phyloP scores from a whole-genome alignment of 2,113 vertebrate species.

The Edolisoma coerulescens region DNA sequence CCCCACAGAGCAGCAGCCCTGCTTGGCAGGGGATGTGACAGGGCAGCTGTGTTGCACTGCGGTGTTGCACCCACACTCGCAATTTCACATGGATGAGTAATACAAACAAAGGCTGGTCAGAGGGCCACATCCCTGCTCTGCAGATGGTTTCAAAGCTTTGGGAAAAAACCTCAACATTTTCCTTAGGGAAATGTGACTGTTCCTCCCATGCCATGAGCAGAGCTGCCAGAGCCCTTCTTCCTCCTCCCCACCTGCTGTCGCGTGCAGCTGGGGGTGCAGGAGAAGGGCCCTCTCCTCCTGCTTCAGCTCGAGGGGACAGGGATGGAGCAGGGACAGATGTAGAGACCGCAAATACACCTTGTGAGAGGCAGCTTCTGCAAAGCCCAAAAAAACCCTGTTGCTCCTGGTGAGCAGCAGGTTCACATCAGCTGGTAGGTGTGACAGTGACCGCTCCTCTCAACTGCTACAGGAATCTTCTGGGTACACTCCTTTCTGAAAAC shows the following conservation, averaged over 20 bases:
- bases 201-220: neutral
- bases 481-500: neutral
- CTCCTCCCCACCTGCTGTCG: neutral
- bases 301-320: neutral
- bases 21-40: rapidly evolving
- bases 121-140: neutral
- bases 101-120: neutral
- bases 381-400: neutral
- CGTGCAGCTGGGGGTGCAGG: neutral
- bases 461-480: neutral
- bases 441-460: neutral
- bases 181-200: neutral
- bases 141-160: neutral
- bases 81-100: neutral
- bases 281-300: neutral
- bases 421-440: neutral
- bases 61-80: rapidly evolving
- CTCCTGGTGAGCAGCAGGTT: neutral
- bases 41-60: rapidly evolving
- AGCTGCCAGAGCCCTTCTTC: neutral
- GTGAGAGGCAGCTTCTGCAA: neutral
- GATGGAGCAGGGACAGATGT: rapidly evolving
- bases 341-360: neutral
- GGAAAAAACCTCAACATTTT: neutral
- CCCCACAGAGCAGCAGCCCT: neutral